phyloP scores from a whole-genome alignment of 2,797 vertebrate genomes.

The Pseudocheirus occidentalis region DNA sequence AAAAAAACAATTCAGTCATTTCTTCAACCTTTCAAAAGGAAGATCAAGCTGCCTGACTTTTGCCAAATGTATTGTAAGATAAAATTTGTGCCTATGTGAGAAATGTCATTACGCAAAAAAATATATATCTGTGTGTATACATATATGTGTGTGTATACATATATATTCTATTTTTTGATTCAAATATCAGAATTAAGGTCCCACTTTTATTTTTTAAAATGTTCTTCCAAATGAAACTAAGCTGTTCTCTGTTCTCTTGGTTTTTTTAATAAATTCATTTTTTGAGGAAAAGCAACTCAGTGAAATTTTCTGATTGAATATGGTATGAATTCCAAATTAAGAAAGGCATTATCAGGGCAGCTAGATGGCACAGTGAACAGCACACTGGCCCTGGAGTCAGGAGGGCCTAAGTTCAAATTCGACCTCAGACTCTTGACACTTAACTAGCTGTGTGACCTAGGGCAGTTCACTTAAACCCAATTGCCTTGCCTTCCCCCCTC shows the following conservation, averaged over 20 bases:
- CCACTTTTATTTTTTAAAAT: conserved; percentile 25
- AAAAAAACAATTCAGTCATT: background rate
- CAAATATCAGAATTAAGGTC: background rate
- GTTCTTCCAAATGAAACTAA: conserved; percentile 25
- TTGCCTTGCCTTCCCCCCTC: no score
- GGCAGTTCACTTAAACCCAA: no score
- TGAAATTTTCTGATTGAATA: conserved; percentile 7
- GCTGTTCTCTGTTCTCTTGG: background rate
- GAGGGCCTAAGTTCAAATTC: no score
- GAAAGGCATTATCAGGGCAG: background rate
- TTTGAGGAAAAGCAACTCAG: conserved; percentile 34
- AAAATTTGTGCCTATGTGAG: background rate
- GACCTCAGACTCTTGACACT: no score
- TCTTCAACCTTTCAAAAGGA: conserved; percentile 12
- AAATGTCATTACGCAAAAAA: conserved; percentile 31
- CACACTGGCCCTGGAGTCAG: no score
- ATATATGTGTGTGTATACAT: no score
- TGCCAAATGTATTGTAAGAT: conserved; percentile 35
- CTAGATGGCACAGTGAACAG: no score
- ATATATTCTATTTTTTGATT: conserved; percentile 37
- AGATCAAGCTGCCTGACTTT: conserved; percentile 17
- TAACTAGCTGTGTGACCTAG: no score
- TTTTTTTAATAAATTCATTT: background rate
- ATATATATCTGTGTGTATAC: no score
- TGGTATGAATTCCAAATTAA: background rate